Evolutionary conservation across 2,113 vertebrate species (phyloP), one percentile per base, ranked within the genome.

Genomic region (Oreocharis arfaki): DNA sequence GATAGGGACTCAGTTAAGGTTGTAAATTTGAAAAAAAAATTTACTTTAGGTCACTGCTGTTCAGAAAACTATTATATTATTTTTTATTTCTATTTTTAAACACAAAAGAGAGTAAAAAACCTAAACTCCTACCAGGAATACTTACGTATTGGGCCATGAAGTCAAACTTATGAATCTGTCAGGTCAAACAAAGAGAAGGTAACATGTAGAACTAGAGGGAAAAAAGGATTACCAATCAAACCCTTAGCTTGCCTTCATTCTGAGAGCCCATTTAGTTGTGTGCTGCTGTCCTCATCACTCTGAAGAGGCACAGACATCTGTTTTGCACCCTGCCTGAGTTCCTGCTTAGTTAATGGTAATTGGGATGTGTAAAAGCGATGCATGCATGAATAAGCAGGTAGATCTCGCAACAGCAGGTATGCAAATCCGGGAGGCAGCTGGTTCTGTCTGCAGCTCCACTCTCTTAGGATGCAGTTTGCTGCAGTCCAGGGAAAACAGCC

Each of bases 371-470:
- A 93, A 95, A 93, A 85, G 57, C 0, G 0, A 16, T 56, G 81
- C 70, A 69, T 76, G 84, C 93, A 94, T 96, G 89, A 94, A 91
- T 95, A 95, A 95, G 69, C 87, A 94, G 89, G 80, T 94, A 94
- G 61, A 41, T 75, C 65, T 95, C 83, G 79, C 47, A 96, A 53
- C 83, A 91, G 56, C 86, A 73, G 69, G 32, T 82, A 96, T 73
- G 84, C 65, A 93, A 68, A 79, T 91, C 49, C 46, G 23, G 77
- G 69, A 37, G 84, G 87, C 93, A 97, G 84, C 84, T 96, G 84
- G 65, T 61, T 37, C 27, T 35, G 28, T 16, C 39, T 61, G 8
- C 85, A 84, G 4, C 30, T 37, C 74, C 55, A 4, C n/a, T 75
- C 17, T 49, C 26, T 59, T 15, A 28, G 33, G 47, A 76, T 47